Percentiles rank a stretch among this genome's conserved stretches.
Conservation (phyloP, 2,113 vertebrate species). For the Crotalus helleri region DNA sequence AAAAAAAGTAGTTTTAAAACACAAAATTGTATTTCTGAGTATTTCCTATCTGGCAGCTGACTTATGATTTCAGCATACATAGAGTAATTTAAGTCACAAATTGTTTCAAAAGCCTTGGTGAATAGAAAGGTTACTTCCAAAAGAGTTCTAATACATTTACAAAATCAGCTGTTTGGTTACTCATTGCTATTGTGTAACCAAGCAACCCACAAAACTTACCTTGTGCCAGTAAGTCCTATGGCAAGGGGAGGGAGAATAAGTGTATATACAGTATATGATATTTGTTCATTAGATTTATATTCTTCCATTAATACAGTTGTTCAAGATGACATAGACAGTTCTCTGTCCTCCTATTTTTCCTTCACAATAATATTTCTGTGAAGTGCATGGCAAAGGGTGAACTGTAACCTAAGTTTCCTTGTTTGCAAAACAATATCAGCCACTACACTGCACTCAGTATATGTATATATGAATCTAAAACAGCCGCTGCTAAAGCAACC, state of each 20-base stretch:
- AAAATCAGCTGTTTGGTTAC: neutral
- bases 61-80: neutral
- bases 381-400: neutral
- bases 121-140: neutral
- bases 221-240: neutral
- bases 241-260: neutral
- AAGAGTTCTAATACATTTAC: neutral
- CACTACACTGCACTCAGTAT: too few species aligned
- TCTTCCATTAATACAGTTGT: neutral
- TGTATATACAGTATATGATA: neutral
- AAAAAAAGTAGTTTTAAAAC: neutral
- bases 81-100: neutral
- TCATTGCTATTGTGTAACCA: neutral
- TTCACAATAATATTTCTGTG: neutral
- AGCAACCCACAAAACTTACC: neutral
- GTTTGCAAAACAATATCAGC: too few species aligned
- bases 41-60: neutral
- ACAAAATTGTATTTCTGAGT: neutral
- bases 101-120: neutral
- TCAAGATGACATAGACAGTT: neutral
- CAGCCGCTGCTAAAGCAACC: neutral
- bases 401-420: neutral
- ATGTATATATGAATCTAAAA: neutral
- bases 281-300: neutral
- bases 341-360: neutral